A percentile compares a stretch with the other conserved stretches of the same genome.
phyloP scores from a whole-genome alignment of 2,888 invertebrate species.

The Mayetiola destructor region DNA sequence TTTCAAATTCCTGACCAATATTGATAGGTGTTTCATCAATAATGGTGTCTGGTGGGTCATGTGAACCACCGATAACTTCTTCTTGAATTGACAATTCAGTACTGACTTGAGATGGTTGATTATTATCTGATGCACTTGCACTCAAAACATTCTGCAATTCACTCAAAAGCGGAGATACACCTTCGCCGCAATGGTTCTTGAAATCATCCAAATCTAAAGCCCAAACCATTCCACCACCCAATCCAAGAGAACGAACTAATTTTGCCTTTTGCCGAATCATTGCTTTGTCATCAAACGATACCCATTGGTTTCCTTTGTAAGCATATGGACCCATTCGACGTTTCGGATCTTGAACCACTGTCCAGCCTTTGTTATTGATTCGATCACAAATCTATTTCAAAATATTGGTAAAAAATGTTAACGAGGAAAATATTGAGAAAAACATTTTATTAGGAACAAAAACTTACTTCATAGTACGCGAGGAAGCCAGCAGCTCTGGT shows the following conservation, averaged over 20 bases:
- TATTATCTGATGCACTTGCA: constrained; percentile 35
- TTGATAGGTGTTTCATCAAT: not conserved
- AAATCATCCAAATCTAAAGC: constrained; percentile 77
- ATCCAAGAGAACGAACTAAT: constrained; percentile 55
- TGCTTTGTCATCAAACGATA: constrained; percentile 70
- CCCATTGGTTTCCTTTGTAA: constrained; percentile 79
- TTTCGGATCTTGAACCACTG: constrained; percentile 60
- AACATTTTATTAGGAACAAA: constrained; percentile 14
- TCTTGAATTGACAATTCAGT: not conserved
- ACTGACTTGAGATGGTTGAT: constrained; percentile 17
- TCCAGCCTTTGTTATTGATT: constrained; percentile 62
- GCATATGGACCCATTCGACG: constrained; percentile 79
- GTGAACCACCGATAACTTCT: not conserved
- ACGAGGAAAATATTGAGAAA: not conserved
- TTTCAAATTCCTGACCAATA: constrained; percentile 4
- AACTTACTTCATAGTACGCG: constrained; percentile 65
- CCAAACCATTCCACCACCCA: constrained; percentile 86
- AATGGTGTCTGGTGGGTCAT: not conserved
- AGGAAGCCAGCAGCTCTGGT: constrained; percentile 75
- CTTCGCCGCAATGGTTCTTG: constrained; percentile 62
- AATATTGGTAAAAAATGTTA: constrained; percentile 14
- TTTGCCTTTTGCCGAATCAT: constrained; percentile 68
- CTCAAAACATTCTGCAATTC: constrained; percentile 59
- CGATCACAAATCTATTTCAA: constrained; percentile 59
- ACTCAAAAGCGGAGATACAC: constrained; percentile 62